Evolutionary conservation across 2,797 vertebrate genomes (phyloP).

Genomic region (Amazona ochrocephala): DNA sequence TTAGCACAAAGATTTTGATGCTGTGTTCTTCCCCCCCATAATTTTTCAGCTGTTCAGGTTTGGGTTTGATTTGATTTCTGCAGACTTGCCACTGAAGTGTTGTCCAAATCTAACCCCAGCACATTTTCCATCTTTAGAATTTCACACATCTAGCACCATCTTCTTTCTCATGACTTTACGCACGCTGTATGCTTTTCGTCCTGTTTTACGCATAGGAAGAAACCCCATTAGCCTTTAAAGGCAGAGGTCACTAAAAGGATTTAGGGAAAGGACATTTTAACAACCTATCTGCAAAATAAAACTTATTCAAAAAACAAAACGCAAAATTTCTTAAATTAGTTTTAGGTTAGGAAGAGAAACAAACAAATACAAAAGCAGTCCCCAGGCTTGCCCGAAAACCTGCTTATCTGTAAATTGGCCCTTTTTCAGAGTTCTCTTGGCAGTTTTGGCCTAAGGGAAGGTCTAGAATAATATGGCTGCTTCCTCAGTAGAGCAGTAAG

Average conservation of each 20-base stretch:
- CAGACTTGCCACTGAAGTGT: neutral
- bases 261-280: slow-evolving; percentile 12
- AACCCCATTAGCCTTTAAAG: neutral
- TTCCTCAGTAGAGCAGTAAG: slow-evolving; percentile 2
- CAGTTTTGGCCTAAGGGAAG: slow-evolving; percentile 44
- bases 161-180: neutral
- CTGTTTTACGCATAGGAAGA: neutral
- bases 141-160: neutral
- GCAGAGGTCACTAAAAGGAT: neutral
- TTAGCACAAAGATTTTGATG: neutral
- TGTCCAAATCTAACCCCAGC: neutral
- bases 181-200: neutral
- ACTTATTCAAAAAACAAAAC: slow-evolving; percentile 28
- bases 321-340: slow-evolving; percentile 11
- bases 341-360: slow-evolving; percentile 22
- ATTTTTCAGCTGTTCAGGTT: neutral
- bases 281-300: neutral
- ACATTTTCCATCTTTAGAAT: neutral
- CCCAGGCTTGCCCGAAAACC: slow-evolving; percentile 19
- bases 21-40: fast-evolving
- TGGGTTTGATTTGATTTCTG: neutral
- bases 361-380: slow-evolving; percentile 12
- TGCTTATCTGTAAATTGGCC: slow-evolving; percentile 35
- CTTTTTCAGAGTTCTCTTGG: neutral
- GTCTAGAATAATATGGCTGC: neutral